A percentile compares a stretch with the other conserved stretches of the same genome.
Evolutionary conservation across 2,888 invertebrate genomes (phyloP).

Genomic region (Eucriotettix oculatus): DNA sequence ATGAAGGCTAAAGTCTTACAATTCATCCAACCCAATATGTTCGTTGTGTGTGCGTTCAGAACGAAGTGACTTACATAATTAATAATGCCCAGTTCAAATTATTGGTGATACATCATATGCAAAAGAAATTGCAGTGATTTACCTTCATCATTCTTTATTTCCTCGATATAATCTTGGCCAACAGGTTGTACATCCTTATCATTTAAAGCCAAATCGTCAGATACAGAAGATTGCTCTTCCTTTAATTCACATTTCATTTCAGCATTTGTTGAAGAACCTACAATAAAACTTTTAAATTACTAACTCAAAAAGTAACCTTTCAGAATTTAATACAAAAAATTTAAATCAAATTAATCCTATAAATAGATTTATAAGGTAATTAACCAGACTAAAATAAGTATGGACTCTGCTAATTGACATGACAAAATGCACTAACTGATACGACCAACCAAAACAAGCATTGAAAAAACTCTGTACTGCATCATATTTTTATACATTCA

Average conservation of each 20-base stretch:
- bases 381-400: not conserved
- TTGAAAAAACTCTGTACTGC: too few species aligned
- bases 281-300: constrained; percentile 23
- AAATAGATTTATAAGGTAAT: not conserved
- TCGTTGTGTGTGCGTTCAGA: too few species aligned
- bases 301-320: too few species aligned
- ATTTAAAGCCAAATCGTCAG: constrained; percentile 25
- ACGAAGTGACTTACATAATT: too few species aligned
- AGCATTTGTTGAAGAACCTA: constrained; percentile 36
- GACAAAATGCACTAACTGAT: too few species aligned
- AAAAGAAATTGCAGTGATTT: constrained; percentile 24
- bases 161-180: constrained; percentile 93
- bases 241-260: constrained; percentile 29
- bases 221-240: constrained; percentile 23
- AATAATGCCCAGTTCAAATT: too few species aligned
- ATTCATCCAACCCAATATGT: too few species aligned
- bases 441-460: too few species aligned
- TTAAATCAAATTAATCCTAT: not conserved
- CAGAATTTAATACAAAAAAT: not conserved
- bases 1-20: too few species aligned
- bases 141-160: constrained; percentile 87
- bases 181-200: constrained; percentile 77
- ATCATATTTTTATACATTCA: too few species aligned
- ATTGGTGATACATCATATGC: too few species aligned
- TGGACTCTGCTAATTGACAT: too few species aligned